phyloP scores from a whole-genome alignment of 64 coral and sea anemone genomes.

The Orbicella faveolata region DNA sequence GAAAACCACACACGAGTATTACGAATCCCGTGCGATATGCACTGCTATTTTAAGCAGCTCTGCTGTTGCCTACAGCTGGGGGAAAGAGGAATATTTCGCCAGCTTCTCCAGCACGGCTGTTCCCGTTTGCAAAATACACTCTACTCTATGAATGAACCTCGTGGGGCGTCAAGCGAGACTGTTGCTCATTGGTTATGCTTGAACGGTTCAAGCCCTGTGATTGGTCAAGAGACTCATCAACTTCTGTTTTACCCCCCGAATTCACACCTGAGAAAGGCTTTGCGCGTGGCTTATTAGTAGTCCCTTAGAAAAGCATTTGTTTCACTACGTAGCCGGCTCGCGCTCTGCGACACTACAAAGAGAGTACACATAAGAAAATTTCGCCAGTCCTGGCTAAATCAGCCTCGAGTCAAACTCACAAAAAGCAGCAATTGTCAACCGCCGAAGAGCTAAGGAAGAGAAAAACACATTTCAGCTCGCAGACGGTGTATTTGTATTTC shows the following conservation, averaged over 20 bases:
- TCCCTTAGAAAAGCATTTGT: constrained; percentile 92
- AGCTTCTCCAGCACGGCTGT: constrained; percentile 9
- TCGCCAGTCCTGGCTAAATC: not conserved
- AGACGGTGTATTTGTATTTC: constrained; percentile 48
- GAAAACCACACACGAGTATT: not conserved
- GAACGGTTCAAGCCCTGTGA: constrained; percentile 35
- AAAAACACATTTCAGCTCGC: constrained; percentile 5
- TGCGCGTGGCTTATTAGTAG: constrained; percentile 90
- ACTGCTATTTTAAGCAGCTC: not conserved
- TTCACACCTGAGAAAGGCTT: constrained; percentile 84
- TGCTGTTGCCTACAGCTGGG: not conserved
- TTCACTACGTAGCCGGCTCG: constrained; percentile 58
- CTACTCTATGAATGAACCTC: constrained; percentile 48
- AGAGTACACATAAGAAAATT: constrained; percentile 26
- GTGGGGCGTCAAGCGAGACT: constrained; percentile 50
- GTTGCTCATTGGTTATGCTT: constrained; percentile 85
- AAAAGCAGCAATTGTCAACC: constrained; percentile 2
- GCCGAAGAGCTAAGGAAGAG: not conserved
- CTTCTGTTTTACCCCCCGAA: constrained; percentile 67
- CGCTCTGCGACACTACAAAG: constrained; percentile 73
- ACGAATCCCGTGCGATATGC: not conserved
- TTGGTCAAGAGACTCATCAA: constrained; percentile 65
- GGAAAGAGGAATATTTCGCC: not conserved
- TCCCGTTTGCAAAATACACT: constrained; percentile 10
- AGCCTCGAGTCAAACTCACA: constrained; percentile 8